A percentile compares a stretch with the other conserved stretches of the same genome.
Evolutionary conservation across 2,888 invertebrate genomes (phyloP).

Genomic region (Noctua janthe): DNA sequence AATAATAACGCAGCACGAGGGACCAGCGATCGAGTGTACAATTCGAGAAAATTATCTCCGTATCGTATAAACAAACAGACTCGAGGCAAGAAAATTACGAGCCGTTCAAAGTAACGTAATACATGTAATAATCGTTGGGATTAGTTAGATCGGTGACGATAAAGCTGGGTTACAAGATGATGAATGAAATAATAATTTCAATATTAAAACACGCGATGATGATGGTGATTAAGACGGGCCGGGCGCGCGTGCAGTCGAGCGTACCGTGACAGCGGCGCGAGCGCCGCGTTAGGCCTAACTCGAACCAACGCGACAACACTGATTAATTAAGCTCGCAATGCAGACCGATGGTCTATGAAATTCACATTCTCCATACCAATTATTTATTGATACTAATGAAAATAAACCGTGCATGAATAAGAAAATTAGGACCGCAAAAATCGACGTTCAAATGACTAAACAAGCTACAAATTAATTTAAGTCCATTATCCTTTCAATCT

Average conservation of each 20-base stretch:
- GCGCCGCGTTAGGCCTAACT: conserved; percentile 87
- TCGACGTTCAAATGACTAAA: conserved; percentile 70
- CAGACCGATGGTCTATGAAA: conserved; percentile 80
- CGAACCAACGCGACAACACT: conserved; percentile 78
- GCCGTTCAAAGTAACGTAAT: conserved; percentile 86
- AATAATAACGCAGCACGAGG: conserved; percentile 83
- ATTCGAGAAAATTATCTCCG: conserved; percentile 81
- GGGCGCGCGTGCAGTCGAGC: conserved; percentile 78
- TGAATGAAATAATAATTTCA: conserved; percentile 88
- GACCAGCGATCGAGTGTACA: conserved; percentile 79
- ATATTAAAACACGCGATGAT: conserved; percentile 85
- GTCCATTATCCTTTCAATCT: conserved; percentile 80
- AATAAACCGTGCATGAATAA: conserved; percentile 57
- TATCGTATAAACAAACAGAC: conserved; percentile 86
- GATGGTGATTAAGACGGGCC: conserved; percentile 81
- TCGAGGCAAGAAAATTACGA: conserved; percentile 82
- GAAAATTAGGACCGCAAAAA: conserved; percentile 63
- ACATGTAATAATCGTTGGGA: conserved; percentile 87
- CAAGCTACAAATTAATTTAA: conserved; percentile 81
- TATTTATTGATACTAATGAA: conserved; percentile 64
- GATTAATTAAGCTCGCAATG: conserved; percentile 84
- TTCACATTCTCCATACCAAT: conserved; percentile 63
- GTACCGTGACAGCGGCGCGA: conserved; percentile 79
- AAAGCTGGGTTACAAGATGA: conserved; percentile 81
- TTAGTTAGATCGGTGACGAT: conserved; percentile 86